Conservation (phyloP, 1,140 invertebrate genomes). For the Hypsibius dujardini region DNA sequence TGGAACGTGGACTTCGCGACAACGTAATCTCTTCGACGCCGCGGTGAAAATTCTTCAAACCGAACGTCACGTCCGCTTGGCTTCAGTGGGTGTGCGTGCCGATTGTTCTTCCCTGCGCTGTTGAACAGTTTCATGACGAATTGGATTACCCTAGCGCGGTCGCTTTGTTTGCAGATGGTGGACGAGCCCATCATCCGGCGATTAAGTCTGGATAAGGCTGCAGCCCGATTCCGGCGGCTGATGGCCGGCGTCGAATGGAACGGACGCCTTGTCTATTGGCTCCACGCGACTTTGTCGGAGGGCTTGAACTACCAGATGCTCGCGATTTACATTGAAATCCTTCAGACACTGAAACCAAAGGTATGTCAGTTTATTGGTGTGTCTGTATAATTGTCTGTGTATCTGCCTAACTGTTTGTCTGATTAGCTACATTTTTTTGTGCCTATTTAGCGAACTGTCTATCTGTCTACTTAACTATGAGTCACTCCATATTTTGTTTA, state of each 20-base stretch:
- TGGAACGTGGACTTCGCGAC: not conserved
- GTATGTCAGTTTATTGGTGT: not conserved
- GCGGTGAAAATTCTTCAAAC: not conserved
- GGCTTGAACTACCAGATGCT: not conserved
- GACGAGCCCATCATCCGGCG: not conserved
- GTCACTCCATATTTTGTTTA: no score
- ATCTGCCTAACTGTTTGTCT: no score
- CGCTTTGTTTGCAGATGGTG: not conserved
- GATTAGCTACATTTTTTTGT: no score
- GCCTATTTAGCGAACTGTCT: no score
- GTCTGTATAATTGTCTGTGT: no score
- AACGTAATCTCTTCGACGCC: not conserved
- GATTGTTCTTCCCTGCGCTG: not conserved
- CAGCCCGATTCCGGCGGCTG: constrained; percentile 1
- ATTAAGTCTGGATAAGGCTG: not conserved
- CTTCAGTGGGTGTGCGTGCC: not conserved
- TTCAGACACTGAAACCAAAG: constrained; percentile 9
- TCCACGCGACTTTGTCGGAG: not conserved
- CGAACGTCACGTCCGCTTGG: constrained; percentile 11
- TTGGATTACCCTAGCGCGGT: not conserved
- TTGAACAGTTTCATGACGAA: not conserved
- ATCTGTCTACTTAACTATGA: no score
- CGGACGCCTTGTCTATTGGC: constrained; percentile 12
- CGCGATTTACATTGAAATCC: constrained; percentile 8
- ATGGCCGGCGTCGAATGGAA: not conserved